A percentile compares a stretch with the other conserved stretches of the same genome.
These are phyloP conservation scores for Papilio demoleus DNA, from an alignment of 2,888 invertebrate genomes.

Conservation along the genomic window DNA sequence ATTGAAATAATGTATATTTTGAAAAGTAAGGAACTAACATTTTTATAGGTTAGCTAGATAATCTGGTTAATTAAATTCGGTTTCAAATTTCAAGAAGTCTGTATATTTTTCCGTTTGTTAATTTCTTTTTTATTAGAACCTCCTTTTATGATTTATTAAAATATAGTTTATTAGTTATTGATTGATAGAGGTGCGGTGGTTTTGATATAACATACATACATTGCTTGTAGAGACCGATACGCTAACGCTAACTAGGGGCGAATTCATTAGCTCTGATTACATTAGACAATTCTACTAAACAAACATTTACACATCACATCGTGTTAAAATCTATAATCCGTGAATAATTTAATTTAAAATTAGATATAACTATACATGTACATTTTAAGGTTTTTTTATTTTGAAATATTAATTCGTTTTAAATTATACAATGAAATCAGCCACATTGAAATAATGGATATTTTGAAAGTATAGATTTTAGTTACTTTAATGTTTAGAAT, in stretches of 20 bases:
- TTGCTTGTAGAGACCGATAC: slow-evolving; percentile 51
- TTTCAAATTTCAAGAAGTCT: no score
- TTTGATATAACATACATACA: slow-evolving; percentile 9
- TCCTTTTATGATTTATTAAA: no score
- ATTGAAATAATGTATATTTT: not conserved
- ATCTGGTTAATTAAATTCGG: no score
- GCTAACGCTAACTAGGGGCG: slow-evolving; percentile 64
- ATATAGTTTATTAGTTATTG: no score
- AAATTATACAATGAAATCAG: not conserved
- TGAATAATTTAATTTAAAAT: not conserved
- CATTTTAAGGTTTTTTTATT: no score
- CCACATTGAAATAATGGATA: not conserved
- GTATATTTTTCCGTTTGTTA: no score
- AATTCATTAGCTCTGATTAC: slow-evolving; percentile 78
- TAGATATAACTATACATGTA: no score
- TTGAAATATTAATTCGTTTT: no score
- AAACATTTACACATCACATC: slow-evolving; percentile 58
- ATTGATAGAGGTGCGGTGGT: not conserved
- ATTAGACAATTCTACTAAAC: slow-evolving; percentile 72
- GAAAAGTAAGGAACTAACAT: no score
- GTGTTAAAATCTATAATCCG: slow-evolving; percentile 45
- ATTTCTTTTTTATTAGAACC: no score
- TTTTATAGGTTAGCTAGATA: no score
- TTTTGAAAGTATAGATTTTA: not conserved
- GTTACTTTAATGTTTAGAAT: not conserved